Base-by-base conservation (phyloP, 2,797 vertebrate species). In the Selene dorsalis region DNA sequence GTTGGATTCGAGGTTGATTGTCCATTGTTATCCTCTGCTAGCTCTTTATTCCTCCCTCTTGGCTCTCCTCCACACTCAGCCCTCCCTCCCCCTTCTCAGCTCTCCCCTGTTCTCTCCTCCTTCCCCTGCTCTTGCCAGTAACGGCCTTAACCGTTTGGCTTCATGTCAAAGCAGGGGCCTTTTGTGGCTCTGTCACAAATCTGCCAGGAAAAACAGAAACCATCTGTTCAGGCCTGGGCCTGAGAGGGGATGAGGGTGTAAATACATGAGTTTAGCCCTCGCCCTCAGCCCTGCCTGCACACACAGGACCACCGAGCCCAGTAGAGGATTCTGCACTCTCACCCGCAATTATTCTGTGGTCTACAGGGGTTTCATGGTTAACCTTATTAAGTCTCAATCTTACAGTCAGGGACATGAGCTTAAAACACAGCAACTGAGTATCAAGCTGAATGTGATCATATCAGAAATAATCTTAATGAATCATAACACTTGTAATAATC, bases 151-250 rank as follows among this genome's bases (percentile, higher is more conserved):
- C 92, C 91, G 87, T 91, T 94, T 95, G 93, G 94, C 93, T 93
- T 78, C 55, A 48, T 94, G 93, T 95, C 94, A 95, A 88, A 94
- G 92, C 92, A 87, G 92, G 91, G 94, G 94, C 93, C 94, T 94
- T 94, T 94, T 94, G 94, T 94, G 94, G 94, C 94, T 94, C 89
- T 89, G 93, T 95, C 93, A 89, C 94, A 95, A 95, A 95, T 96
- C 95, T 94, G 93, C 89, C 93, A 93, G 94, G 93, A 93, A 96
- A 97, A 97, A 96, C 93, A 95, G 77, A 90, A 95, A 95, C 93
- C 95, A 95, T 95, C 94, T 96, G 95, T 92, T 94, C 72, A 69
- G 50, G 75, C 85, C 89, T 59, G 83, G 76, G 83, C 93, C 92
- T 91, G 89, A 93, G 93, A 73, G 78, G 87, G 84, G 90, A 90